A percentile compares a stretch with the other conserved stretches of the same genome.
Evolutionary conservation across 2,888 invertebrate genomes (phyloP).

Genomic region (Sphaerophoria taeniata): DNA sequence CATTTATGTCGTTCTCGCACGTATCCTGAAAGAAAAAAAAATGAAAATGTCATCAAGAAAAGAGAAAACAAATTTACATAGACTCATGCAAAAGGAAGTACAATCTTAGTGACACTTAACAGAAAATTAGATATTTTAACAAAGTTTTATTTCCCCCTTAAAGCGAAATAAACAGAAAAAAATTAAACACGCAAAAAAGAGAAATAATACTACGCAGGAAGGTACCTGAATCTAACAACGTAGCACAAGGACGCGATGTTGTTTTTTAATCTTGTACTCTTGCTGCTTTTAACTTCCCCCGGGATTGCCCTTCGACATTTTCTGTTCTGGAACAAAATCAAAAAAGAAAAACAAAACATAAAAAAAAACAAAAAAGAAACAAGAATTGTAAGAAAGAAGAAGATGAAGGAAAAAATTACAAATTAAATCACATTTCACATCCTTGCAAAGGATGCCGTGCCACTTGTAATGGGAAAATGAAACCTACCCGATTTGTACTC

Average conservation of each 20-base stretch:
- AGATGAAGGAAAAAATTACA: slow-evolving; percentile 51
- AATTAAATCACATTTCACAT: slow-evolving; percentile 72
- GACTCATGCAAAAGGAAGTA: slow-evolving; percentile 54
- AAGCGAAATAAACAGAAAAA: slow-evolving; percentile 28
- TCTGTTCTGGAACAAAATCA: slow-evolving; percentile 29
- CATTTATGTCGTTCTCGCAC: slow-evolving; percentile 8
- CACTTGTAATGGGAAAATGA: slow-evolving; percentile 62
- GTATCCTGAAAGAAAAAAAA: not conserved
- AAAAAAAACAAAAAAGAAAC: not conserved
- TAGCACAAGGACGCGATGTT: slow-evolving; percentile 31
- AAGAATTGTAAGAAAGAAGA: slow-evolving; percentile 12
- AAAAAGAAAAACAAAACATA: slow-evolving; percentile 14
- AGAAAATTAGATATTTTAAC: slow-evolving; percentile 70
- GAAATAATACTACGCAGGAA: slow-evolving; percentile 18
- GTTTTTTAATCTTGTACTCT: slow-evolving; percentile 56
- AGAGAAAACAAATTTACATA: slow-evolving; percentile 50
- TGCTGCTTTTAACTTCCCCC: slow-evolving; percentile 31
- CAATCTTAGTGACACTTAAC: slow-evolving; percentile 54
- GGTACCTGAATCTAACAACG: slow-evolving; percentile 21
- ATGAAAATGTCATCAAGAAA: slow-evolving; percentile 9
- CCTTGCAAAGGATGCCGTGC: slow-evolving; percentile 65
- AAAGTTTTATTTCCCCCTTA: slow-evolving; percentile 61
- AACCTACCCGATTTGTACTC: slow-evolving; percentile 35
- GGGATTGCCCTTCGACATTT: slow-evolving; percentile 34
- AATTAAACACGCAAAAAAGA: not conserved